These are phyloP conservation scores for Metalampra italica DNA, from an alignment of 2,888 invertebrate genomes.

Conservation along the genomic window DNA sequence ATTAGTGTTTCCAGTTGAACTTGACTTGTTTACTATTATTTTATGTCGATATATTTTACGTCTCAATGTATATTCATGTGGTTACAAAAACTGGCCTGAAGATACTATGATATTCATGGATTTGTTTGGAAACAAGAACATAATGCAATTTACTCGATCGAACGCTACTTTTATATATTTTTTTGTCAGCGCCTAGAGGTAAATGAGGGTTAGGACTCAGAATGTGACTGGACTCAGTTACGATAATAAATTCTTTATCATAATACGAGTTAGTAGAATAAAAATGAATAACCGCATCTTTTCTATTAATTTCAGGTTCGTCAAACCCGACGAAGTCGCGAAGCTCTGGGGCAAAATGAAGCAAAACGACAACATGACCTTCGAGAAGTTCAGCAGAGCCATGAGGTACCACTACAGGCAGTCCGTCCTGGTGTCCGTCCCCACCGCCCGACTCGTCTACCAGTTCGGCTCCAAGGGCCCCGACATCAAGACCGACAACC, in stretches of 20 bases:
- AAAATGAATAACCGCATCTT: too few species aligned
- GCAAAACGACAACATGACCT: slow-evolving; percentile 93
- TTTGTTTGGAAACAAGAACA: too few species aligned
- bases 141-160: too few species aligned
- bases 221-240: too few species aligned
- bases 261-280: too few species aligned
- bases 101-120: too few species aligned
- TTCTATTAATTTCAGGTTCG: slow-evolving; percentile 78
- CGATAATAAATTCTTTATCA: too few species aligned
- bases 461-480: slow-evolving; percentile 90
- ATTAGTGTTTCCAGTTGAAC: slow-evolving; percentile 59
- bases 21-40: slow-evolving; percentile 45
- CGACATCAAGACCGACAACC: slow-evolving; percentile 85
- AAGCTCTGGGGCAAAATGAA: slow-evolving; percentile 92
- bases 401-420: slow-evolving; percentile 93
- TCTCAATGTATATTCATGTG: not conserved
- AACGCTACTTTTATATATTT: too few species aligned
- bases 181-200: too few species aligned
- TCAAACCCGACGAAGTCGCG: slow-evolving; percentile 91
- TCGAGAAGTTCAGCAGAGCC: slow-evolving; percentile 94
- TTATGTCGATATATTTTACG: slow-evolving; percentile 11
- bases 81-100: too few species aligned
- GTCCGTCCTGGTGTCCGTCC: slow-evolving; percentile 85
- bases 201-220: too few species aligned
- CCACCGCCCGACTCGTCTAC: slow-evolving; percentile 87